A percentile compares a stretch with the other conserved stretches of the same genome.
phyloP scores from a whole-genome alignment of 2,797 vertebrate genomes.

The Schizopygopsis pylzovi region DNA sequence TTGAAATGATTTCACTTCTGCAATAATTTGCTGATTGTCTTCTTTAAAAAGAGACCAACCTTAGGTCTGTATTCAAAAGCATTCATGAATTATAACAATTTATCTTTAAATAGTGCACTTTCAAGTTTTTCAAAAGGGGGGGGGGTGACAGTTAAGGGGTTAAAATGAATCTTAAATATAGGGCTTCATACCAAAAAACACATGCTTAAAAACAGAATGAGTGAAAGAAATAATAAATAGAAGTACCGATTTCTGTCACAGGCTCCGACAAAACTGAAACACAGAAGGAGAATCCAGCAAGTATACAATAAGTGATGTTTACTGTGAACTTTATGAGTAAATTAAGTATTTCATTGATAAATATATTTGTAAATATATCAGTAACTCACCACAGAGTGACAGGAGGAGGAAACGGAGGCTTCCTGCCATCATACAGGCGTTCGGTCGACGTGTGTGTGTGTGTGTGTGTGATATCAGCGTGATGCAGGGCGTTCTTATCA shows the following conservation, averaged over 20 bases:
- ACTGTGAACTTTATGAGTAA: neutral
- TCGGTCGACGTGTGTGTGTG: conserved; percentile 21
- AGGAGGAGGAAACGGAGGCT: conserved; percentile 51
- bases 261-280: conserved; percentile 69
- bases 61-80: too few species aligned
- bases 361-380: neutral
- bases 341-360: neutral
- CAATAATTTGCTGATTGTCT: too few species aligned
- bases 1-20: too few species aligned
- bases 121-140: too few species aligned
- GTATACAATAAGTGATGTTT: neutral
- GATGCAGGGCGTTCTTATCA: conserved; percentile 35
- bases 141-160: too few species aligned
- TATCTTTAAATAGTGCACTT: too few species aligned
- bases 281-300: conserved; percentile 28
- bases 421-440: conserved; percentile 66
- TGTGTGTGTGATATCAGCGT: neutral
- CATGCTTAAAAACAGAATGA: neutral
- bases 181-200: too few species aligned
- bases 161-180: neutral
- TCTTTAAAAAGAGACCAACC: too few species aligned
- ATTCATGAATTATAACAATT: too few species aligned
- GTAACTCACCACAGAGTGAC: conserved; percentile 73
- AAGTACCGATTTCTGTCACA: conserved; percentile 45
- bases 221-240: neutral